phyloP scores from a whole-genome alignment of 2,113 vertebrate species.

The Martes martes region DNA sequence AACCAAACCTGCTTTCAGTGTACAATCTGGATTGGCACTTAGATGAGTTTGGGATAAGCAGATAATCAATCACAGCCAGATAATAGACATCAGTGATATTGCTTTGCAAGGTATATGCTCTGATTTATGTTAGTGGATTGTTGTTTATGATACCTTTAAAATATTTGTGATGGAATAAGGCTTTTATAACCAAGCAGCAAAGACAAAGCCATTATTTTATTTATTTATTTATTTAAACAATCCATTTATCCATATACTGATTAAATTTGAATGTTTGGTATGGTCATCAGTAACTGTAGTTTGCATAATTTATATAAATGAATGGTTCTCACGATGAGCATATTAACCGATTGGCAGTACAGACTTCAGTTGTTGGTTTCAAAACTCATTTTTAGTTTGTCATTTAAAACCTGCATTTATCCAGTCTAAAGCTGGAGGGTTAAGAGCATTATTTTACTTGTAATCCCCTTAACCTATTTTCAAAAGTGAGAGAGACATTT shows the following conservation, averaged over 20 bases:
- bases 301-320: background rate
- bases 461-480: background rate
- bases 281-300: background rate
- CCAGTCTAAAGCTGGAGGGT: background rate
- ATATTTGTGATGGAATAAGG: constrained; percentile 77
- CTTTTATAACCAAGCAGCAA: constrained; percentile 70
- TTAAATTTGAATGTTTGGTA: constrained; percentile 53
- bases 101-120: constrained; percentile 73
- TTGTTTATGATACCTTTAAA: constrained; percentile 73
- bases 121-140: constrained; percentile 71
- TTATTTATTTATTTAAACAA: constrained; percentile 6
- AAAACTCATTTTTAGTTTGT: background rate
- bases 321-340: background rate
- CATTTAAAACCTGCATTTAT: background rate
- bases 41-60: constrained; percentile 65
- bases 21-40: constrained; percentile 29
- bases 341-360: background rate
- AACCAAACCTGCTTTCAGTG: constrained; percentile 38
- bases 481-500: background rate
- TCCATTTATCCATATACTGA: constrained; percentile 51
- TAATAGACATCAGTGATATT: constrained; percentile 74
- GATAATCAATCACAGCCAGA: constrained; percentile 65
- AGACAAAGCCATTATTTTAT: constrained; percentile 70
- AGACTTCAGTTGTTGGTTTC: background rate
- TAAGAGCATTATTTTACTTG: background rate